Evolutionary conservation across 2,797 vertebrate genomes (phyloP).

Genomic region (Oryzias dopingdopingensis): DNA sequence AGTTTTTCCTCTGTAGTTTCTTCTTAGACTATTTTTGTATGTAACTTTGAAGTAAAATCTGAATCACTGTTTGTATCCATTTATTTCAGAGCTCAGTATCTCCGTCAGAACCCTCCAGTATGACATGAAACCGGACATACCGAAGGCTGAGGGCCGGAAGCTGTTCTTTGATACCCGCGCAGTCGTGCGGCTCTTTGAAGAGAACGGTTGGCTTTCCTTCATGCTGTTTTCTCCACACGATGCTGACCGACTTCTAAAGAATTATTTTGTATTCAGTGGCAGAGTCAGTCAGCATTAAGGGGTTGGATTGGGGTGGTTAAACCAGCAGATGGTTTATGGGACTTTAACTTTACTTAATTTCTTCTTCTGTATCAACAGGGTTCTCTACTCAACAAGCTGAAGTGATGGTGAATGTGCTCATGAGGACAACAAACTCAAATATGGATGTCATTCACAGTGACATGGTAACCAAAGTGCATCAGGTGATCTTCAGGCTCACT

Average conservation of each 20-base stretch:
- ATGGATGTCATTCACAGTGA: conserved; percentile 88
- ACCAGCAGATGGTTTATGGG: too few species aligned
- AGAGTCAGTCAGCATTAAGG: too few species aligned
- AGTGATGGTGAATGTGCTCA: conserved; percentile 81
- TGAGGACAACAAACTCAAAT: conserved; percentile 86
- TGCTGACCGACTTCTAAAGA: neutral
- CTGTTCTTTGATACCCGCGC: conserved; percentile 92
- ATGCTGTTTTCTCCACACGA: neutral
- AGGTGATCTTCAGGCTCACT: conserved; percentile 74
- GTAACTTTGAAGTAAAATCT: too few species aligned
- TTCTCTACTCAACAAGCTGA: conserved; percentile 88
- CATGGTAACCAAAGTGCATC: conserved; percentile 95
- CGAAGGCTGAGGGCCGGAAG: conserved; percentile 72
- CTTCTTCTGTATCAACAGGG: conserved; percentile 64
- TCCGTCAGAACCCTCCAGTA: conserved; percentile 69
- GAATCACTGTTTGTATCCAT: neutral
- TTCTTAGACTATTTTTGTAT: too few species aligned
- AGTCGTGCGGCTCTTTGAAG: conserved; percentile 86
- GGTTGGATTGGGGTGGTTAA: too few species aligned
- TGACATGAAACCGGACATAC: conserved; percentile 61
- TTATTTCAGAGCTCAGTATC: conserved; percentile 74
- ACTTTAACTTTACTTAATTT: too few species aligned
- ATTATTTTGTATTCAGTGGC: neutral
- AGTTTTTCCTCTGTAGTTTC: too few species aligned
- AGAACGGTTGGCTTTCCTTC: conserved; percentile 80